These are phyloP conservation scores for Episyrphus balteatus DNA, from an alignment of 1,140 invertebrate species.

Conservation along the genomic window DNA sequence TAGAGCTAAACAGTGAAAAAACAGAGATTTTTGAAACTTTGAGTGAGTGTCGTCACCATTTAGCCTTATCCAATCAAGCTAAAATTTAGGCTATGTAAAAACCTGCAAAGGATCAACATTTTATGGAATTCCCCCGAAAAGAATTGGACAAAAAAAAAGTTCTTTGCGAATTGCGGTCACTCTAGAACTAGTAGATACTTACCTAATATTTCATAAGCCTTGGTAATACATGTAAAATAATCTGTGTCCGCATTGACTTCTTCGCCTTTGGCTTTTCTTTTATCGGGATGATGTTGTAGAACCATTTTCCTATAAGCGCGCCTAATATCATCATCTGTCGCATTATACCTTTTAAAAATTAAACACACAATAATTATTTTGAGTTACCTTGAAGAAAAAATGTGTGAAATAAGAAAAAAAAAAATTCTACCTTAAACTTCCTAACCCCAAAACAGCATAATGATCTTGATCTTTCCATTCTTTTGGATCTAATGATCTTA, in stretches of 20 bases:
- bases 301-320: slow-evolving; percentile 87
- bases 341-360: slow-evolving; percentile 42
- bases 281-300: slow-evolving; percentile 94
- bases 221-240: slow-evolving; percentile 99
- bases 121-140: no score
- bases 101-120: no score
- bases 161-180: no score
- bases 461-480: slow-evolving; percentile 97
- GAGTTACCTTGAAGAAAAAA: neutral
- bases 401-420: neutral
- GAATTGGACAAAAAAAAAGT: no score
- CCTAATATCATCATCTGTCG: slow-evolving; percentile 86
- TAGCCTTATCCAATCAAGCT: no score
- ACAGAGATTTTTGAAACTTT: no score
- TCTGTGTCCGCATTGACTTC: slow-evolving; percentile 77
- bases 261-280: slow-evolving; percentile 79
- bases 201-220: slow-evolving; percentile 69
- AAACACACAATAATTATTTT: neutral
- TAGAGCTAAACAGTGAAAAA: no score
- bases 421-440: slow-evolving; percentile 50
- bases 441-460: slow-evolving; percentile 86
- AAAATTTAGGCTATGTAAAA: no score
- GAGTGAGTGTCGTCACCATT: no score
- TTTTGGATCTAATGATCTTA: slow-evolving; percentile 86
- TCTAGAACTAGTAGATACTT: no score